Conservation (phyloP, 1,140 invertebrate genomes). For the Pomacea maculata region DNA sequence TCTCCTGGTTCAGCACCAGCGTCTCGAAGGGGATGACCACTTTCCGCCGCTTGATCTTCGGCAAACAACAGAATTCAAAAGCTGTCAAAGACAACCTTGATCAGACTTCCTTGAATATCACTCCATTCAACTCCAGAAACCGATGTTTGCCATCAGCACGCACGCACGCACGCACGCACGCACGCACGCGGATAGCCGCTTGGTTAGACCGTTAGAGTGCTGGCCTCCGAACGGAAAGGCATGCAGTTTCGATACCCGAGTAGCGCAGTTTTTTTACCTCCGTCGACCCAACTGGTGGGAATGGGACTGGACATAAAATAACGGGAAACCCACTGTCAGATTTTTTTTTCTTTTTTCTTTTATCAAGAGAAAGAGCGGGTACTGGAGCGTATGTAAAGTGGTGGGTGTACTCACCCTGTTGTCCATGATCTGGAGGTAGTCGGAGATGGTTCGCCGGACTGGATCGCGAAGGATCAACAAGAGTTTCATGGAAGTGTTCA, state of each 20-base stretch:
- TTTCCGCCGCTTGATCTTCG: conserved; percentile 31
- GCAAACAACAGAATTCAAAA: neutral
- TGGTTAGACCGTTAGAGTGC: neutral
- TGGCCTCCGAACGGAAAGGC: neutral
- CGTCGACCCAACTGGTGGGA: no score
- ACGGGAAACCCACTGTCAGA: no score
- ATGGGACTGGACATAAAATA: no score
- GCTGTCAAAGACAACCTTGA: neutral
- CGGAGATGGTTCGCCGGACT: conserved; percentile 88
- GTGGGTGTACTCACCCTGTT: neutral
- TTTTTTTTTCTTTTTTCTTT: no score
- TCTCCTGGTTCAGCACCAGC: conserved; percentile 41
- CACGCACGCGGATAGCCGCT: neutral
- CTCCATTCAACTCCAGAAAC: neutral
- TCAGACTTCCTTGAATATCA: neutral
- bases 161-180: conserved; percentile 1
- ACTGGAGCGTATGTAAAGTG: no score
- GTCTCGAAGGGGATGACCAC: conserved; percentile 48
- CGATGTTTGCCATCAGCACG: neutral
- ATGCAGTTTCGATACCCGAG: no score
- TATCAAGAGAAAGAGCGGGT: no score
- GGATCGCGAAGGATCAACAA: conserved; percentile 91
- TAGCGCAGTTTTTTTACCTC: no score
- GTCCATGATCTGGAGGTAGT: conserved; percentile 78
- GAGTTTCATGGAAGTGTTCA: conserved; percentile 87